Base-by-base conservation (phyloP, 92 coral and sea anemone species). In the Micromussa lordhowensis region DNA sequence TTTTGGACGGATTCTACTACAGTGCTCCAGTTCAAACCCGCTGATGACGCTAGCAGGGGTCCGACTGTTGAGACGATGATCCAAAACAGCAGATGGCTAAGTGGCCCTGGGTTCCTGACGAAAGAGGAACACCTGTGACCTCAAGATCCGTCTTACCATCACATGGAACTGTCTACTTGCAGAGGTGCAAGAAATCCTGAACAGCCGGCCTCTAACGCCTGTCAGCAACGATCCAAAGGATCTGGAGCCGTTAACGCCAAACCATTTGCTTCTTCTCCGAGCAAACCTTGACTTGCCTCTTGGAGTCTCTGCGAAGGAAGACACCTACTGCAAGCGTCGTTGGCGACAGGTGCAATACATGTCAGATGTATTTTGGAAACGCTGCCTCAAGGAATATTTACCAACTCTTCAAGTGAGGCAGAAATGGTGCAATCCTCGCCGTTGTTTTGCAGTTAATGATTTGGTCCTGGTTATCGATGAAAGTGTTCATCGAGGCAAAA, bases 1-100 rank as follows among this genome's bases (percentile, higher is more conserved):
- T 82, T 55, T 71, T 86, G 90, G 90, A 57, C 90, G 36, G 93
- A 90, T 63, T 79, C 82, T 44, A 85, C 82, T 7, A 64, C 90
- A n/a, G 87, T 90, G 29, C 36, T 80, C 13, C 82, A 85, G 68
- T 59, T 81, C 29, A 88, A 82, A 81, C 87, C 84, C 4, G 92
- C 86, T 19, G 89, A 85, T 83, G 90, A 90, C 38, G 90, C 76
- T 17, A 71, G 69, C 12, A 73, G 82, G 44, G 90, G 93, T 3
- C 58, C 85, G 55, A 79, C 77, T 13, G 30, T 85, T 10, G 82
- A 69, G 2, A 24, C 51, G 30, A 51, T 89, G 83, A 24, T 75
- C 18, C 34, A 36, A 35, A 84, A 54, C 21, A 16, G 57, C 29
- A 76, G 88, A 17, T 81, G 87, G 84, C 51, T 86, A 14, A 55